Conservation (phyloP, 2,797 vertebrate genomes). For the Hypotaenidia okinawae region DNA sequence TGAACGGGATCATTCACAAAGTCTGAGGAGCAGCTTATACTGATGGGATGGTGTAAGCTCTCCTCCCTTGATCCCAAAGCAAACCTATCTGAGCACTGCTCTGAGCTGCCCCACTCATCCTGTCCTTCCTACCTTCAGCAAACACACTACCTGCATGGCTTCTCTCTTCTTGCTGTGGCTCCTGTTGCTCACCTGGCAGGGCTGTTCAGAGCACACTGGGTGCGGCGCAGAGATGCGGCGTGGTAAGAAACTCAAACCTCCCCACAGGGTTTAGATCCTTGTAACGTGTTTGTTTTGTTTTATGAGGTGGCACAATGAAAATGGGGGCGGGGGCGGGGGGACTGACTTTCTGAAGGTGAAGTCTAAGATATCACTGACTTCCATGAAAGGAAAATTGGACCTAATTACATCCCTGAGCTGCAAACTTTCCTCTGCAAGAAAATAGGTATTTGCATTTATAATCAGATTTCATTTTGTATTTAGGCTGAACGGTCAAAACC, state of each 20-base stretch:
- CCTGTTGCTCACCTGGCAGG: neutral
- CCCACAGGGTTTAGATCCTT: neutral
- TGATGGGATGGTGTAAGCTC: neutral
- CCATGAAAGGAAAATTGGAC: neutral
- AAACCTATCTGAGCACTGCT: neutral
- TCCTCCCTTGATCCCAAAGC: neutral
- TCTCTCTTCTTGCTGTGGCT: rapidly evolving
- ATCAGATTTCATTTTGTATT: neutral
- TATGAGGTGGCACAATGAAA: neutral
- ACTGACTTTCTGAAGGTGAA: neutral
- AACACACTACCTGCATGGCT: rapidly evolving
- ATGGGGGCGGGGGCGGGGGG: neutral
- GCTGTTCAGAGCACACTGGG: neutral
- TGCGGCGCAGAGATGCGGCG: rapidly evolving
- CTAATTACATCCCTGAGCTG: neutral
- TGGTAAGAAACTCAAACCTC: neutral
- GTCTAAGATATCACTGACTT: neutral
- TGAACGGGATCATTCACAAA: neutral
- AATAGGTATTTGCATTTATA: neutral
- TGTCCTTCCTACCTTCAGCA: neutral
- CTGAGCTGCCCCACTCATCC: neutral
- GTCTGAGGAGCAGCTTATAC: neutral
- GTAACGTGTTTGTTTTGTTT: neutral
- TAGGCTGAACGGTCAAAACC: neutral
- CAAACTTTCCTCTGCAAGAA: neutral